Conservation (phyloP, 2,113 vertebrate genomes). For the Pampusana beccarii region DNA sequence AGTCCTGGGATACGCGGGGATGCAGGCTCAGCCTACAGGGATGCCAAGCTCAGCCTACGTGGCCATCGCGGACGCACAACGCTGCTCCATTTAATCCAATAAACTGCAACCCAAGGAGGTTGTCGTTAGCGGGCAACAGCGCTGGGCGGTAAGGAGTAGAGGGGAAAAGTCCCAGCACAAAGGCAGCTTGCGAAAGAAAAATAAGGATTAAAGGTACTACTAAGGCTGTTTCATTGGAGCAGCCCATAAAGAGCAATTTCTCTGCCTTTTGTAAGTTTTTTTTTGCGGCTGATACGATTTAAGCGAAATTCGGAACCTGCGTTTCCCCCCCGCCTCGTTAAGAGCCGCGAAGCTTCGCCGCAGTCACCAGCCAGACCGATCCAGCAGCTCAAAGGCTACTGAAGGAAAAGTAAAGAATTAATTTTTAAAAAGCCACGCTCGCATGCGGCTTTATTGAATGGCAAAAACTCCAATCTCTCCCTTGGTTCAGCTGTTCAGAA, state of each 20-base stretch:
- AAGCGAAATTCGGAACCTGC: slow-evolving; percentile 23
- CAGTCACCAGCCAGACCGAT: neutral
- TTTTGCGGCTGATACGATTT: slow-evolving; percentile 27
- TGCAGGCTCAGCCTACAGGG: neutral
- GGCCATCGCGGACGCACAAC: neutral
- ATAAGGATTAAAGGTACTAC: slow-evolving; percentile 26
- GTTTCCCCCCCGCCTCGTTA: neutral
- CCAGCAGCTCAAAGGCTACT: slow-evolving; percentile 26
- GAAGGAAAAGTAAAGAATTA: slow-evolving; percentile 35
- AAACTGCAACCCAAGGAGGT: neutral
- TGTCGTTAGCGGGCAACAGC: neutral
- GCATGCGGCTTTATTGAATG: neutral
- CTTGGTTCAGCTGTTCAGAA: slow-evolving; percentile 24
- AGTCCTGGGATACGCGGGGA: rapidly evolving
- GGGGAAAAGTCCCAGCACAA: neutral
- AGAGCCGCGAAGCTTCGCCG: neutral
- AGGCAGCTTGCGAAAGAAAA: neutral
- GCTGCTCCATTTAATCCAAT: neutral
- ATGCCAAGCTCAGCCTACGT: too few species aligned
- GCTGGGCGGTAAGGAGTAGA: neutral
- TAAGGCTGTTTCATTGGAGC: neutral
- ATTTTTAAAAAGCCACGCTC: slow-evolving; percentile 23
- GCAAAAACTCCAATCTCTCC: slow-evolving; percentile 45
- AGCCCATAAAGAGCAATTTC: slow-evolving; percentile 40
- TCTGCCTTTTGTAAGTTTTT: slow-evolving; percentile 24